Percentiles rank a stretch among this genome's conserved stretches.
Conservation (phyloP, 1,140 invertebrate genomes). For the Nephila pilipes region DNA sequence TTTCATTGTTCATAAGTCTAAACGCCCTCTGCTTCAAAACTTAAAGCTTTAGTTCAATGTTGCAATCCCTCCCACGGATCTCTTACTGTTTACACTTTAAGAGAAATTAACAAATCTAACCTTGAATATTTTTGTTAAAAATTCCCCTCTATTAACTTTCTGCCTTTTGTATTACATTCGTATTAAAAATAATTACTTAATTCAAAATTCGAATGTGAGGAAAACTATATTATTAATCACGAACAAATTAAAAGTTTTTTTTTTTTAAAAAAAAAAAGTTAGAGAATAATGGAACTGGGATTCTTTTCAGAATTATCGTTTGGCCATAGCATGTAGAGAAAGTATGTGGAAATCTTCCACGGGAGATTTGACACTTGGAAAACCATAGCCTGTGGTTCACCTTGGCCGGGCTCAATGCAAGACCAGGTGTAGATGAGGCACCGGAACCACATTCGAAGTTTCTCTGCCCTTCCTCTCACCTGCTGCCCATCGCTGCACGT, state of each 20-base stretch:
- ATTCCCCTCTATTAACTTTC: not conserved
- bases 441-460: slow-evolving; percentile 51
- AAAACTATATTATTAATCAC: not conserved
- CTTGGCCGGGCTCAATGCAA: slow-evolving; percentile 35
- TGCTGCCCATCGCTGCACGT: slow-evolving; percentile 39
- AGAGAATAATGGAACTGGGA: too few species aligned
- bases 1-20: not conserved
- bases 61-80: not conserved
- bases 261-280: not conserved
- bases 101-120: not conserved
- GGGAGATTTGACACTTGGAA: slow-evolving; percentile 37
- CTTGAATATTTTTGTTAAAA: not conserved
- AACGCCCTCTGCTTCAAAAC: not conserved
- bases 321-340: not conserved
- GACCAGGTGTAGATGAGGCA: slow-evolving; percentile 60
- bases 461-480: slow-evolving; percentile 62
- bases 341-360: not conserved
- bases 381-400: slow-evolving; percentile 45
- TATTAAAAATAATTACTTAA: not conserved
- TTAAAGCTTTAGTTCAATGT: not conserved
- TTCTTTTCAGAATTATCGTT: slow-evolving; percentile 22
- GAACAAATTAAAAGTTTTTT: not conserved
- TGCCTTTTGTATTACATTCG: not conserved
- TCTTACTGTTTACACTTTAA: not conserved
- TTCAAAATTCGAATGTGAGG: not conserved